A percentile compares a stretch with the other conserved stretches of the same genome.
These are phyloP conservation scores for Chrysolina haemoptera DNA, from an alignment of 2,888 invertebrate species.

Conservation along the genomic window DNA sequence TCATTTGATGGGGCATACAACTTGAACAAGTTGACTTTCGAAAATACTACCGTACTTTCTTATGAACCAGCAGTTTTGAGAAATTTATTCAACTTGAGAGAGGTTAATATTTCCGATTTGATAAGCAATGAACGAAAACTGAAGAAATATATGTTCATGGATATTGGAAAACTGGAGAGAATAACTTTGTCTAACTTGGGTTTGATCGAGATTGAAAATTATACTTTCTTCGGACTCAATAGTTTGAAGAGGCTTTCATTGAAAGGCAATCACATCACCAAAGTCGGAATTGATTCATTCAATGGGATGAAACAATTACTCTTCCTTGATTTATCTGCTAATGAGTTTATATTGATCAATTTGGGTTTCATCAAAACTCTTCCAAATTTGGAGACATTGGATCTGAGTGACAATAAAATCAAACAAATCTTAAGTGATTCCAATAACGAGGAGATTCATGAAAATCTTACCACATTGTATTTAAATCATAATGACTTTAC, in stretches of 20 bases:
- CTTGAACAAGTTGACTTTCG: constrained; percentile 18
- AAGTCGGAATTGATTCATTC: background rate
- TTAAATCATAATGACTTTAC: no score
- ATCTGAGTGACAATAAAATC: background rate
- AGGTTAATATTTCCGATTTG: constrained; percentile 12
- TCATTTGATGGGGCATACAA: constrained; percentile 37
- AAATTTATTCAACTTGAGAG: constrained; percentile 24
- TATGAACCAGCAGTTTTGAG: constrained; percentile 22
- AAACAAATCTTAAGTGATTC: background rate
- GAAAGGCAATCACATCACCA: background rate
- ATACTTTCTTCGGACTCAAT: background rate
- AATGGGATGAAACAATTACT: background rate
- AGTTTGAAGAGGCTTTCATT: background rate
- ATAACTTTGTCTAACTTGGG: background rate
- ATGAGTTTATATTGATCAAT: background rate
- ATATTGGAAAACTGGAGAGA: background rate
- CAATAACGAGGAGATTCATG: no score
- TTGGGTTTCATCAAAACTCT: background rate
- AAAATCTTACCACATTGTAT: no score
- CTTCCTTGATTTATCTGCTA: background rate
- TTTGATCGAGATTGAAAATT: background rate
- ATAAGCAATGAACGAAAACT: constrained; percentile 7
- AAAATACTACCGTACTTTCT: background rate
- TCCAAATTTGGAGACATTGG: background rate
- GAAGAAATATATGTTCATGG: background rate